phyloP scores from a whole-genome alignment of 2,113 vertebrate species.

The Rhizomys pruinosus region DNA sequence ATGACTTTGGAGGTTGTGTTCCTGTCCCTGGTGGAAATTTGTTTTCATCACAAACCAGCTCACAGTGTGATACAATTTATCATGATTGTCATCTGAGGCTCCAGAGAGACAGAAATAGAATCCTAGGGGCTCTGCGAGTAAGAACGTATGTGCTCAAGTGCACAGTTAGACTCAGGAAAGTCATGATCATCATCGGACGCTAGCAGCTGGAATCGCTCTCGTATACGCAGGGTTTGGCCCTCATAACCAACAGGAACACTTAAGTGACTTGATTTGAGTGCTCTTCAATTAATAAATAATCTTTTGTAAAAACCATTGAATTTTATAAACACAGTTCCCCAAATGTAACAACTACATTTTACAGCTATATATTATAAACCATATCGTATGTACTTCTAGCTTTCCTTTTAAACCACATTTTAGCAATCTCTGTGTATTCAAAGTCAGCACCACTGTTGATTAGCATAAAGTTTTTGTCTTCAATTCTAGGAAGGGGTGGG shows the following conservation, averaged over 20 bases:
- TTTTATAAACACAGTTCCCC: not conserved
- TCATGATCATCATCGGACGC: not conserved
- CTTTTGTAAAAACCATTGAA: not conserved
- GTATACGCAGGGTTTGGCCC: not conserved
- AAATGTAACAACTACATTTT: not conserved
- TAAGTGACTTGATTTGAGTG: not conserved
- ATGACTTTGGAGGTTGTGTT: not conserved
- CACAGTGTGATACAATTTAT: slow-evolving; percentile 63
- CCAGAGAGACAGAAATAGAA: slow-evolving; percentile 69
- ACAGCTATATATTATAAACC: too few species aligned
- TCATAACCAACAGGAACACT: not conserved
- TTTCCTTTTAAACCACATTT: slow-evolving; percentile 43
- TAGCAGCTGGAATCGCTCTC: not conserved
- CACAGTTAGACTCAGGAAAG: slow-evolving; percentile 4
- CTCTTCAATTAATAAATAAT: not conserved
- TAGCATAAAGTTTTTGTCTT: slow-evolving; percentile 40
- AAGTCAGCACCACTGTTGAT: slow-evolving; percentile 25
- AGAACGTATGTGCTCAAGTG: not conserved
- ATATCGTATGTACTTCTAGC: not conserved
- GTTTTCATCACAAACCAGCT: slow-evolving; percentile 56
- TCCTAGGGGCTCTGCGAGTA: not conserved
- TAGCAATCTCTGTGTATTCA: not conserved
- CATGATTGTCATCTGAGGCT: slow-evolving; percentile 59
- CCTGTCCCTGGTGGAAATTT: slow-evolving; percentile 39
- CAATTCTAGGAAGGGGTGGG: not conserved